These are phyloP conservation scores for Sebastes trivittatus DNA, from an alignment of 2,797 vertebrate species.

Conservation along the genomic window DNA sequence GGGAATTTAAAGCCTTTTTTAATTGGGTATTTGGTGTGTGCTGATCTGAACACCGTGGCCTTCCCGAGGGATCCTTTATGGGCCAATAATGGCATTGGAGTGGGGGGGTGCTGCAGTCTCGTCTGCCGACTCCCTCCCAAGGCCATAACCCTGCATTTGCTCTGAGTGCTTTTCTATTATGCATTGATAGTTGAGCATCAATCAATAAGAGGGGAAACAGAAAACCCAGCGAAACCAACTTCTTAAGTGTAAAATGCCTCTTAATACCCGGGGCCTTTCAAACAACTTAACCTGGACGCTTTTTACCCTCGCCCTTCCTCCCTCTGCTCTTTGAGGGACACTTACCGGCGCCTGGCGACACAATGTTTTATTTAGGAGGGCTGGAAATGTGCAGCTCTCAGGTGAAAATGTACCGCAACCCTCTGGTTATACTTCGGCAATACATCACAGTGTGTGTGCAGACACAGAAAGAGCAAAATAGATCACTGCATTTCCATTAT, in stretches of 20 bases:
- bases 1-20: slow-evolving; percentile 91
- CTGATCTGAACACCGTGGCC: slow-evolving; percentile 86
- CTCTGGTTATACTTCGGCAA: slow-evolving; percentile 48
- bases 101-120: slow-evolving; percentile 80
- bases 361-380: slow-evolving; percentile 81
- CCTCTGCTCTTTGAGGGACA: slow-evolving; percentile 79
- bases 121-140: slow-evolving; percentile 86
- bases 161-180: slow-evolving; percentile 92
- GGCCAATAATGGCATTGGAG: slow-evolving; percentile 88
- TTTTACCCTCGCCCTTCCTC: slow-evolving; percentile 78
- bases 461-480: slow-evolving; percentile 21
- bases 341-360: slow-evolving; percentile 79
- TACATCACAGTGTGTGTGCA: slow-evolving; percentile 45
- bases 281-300: slow-evolving; percentile 89
- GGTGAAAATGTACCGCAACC: slow-evolving; percentile 69
- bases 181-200: slow-evolving; percentile 91
- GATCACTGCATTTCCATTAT: slow-evolving; percentile 27
- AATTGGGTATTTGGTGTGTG: slow-evolving; percentile 91
- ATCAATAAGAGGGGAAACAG: slow-evolving; percentile 89
- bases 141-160: slow-evolving; percentile 91
- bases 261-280: slow-evolving; percentile 89
- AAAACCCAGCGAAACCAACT: slow-evolving; percentile 89
- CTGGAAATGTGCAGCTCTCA: slow-evolving; percentile 78
- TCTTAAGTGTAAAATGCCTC: slow-evolving; percentile 91
- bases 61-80: slow-evolving; percentile 87